Evolutionary conservation across 2,797 vertebrate species (phyloP).

Genomic region (Helicolenus hilgendorfi): DNA sequence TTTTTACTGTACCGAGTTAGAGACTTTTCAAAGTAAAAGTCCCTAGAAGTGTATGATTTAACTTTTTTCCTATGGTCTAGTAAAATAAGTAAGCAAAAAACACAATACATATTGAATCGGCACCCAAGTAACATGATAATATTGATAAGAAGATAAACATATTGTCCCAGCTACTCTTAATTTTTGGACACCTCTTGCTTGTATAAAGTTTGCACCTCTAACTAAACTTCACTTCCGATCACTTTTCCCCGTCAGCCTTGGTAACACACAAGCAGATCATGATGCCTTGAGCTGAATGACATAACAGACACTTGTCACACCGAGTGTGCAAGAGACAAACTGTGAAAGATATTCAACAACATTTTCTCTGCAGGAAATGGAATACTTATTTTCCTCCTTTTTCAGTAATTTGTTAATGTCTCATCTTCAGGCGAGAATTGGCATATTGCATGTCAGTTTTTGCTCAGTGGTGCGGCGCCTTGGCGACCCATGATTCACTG

Average conservation of each 20-base stretch:
- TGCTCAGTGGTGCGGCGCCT: slow-evolving; percentile 53
- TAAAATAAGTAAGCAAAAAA: too few relatives aligned
- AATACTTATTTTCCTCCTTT: slow-evolving; percentile 25
- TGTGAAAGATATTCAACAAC: slow-evolving; percentile 12
- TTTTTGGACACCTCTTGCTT: neutral
- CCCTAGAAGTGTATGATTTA: too few relatives aligned
- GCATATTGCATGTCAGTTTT: slow-evolving; percentile 76
- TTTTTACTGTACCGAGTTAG: too few relatives aligned
- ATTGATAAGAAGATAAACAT: neutral
- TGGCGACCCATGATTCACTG: slow-evolving; percentile 77
- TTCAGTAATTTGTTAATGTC: slow-evolving; percentile 69
- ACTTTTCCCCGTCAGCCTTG: neutral
- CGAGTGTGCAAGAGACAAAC: slow-evolving; percentile 14
- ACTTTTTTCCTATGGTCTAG: too few relatives aligned
- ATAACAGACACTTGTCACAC: slow-evolving; percentile 27
- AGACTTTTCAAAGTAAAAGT: too few relatives aligned
- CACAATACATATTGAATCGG: too few relatives aligned
- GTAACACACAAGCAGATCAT: slow-evolving; percentile 5
- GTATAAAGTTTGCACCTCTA: slow-evolving; percentile 12
- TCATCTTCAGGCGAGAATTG: slow-evolving; percentile 68
- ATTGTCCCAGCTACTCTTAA: neutral
- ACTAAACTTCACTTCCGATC: slow-evolving; percentile 1
- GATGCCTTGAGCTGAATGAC: slow-evolving; percentile 18
- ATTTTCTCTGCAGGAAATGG: slow-evolving; percentile 33
- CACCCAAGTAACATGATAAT: too few relatives aligned